Conservation (phyloP, 2,113 vertebrate genomes). For the Halichoeres trimaculatus region DNA sequence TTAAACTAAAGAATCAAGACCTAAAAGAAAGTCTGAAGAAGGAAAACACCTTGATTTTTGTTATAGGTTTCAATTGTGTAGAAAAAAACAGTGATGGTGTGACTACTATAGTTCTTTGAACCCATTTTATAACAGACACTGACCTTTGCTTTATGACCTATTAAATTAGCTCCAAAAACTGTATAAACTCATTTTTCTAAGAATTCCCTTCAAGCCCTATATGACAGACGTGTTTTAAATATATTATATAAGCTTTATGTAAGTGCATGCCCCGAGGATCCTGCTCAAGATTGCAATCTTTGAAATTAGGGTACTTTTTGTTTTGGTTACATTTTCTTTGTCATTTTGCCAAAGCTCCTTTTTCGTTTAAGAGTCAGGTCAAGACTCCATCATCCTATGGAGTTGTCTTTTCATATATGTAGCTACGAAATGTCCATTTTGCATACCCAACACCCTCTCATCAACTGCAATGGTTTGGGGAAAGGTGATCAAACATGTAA, state of each 20-base stretch:
- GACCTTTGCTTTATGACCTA: background rate
- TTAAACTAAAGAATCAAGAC: no score
- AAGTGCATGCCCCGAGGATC: background rate
- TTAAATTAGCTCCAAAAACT: background rate
- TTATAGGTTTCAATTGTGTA: no score
- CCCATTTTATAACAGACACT: background rate
- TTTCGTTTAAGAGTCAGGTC: no score
- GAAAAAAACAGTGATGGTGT: no score
- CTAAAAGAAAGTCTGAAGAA: no score
- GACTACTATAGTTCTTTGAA: no score
- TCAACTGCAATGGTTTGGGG: background rate
- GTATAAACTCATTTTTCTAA: background rate
- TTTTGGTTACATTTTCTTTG: background rate
- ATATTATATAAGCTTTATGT: background rate
- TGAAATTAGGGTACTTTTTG: background rate
- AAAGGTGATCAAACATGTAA: background rate
- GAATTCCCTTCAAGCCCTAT: background rate
- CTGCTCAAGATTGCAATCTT: background rate
- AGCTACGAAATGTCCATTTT: background rate
- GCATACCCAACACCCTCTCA: background rate
- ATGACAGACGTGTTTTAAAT: slow-evolving; percentile 1
- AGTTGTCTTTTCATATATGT: background rate
- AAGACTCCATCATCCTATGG: background rate
- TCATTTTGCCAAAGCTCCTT: background rate
- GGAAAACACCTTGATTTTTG: no score